Evolutionary conservation across 2,797 vertebrate genomes (phyloP), one percentile per base, ranked within the genome.

Genomic region (Argyrosomus regius): DNA sequence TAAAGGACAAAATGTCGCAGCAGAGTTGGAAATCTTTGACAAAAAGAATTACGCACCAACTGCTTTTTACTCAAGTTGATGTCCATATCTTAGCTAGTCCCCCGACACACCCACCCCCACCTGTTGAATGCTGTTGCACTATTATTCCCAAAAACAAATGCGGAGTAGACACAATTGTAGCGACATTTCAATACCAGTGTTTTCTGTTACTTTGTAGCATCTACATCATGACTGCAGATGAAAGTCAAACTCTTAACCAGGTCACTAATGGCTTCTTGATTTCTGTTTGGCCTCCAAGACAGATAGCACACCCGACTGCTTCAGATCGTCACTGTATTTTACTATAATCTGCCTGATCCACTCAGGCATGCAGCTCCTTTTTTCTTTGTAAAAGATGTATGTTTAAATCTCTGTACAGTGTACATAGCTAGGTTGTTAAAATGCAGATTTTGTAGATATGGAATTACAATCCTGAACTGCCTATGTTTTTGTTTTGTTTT

Each of bases 391-490:
- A 96, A 90, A 96, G 94, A 95, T 97, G 94, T 97, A 96, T 96
- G 93, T 96, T 95, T 74, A 88, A 83, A 95, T 93, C 84, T 95
- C 94, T 97, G 96, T 97, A 97, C 95, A 96, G 92, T 98, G 97
- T 98, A 98, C 91, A 98, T 97, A 97, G 70, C 73, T 88, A 92
- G 88, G 94, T 92, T 96, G 93, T 96, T 97, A 91, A 93, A 95
- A 94, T 96, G 92, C 92, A 93, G 94, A 94, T 96, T 97, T 97
- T 98, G 96, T 97, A 97, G 96, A 97, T 97, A 97, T 91, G 94
- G 92, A 94, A 96, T 94, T 94, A 92, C 93, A 94, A 94, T 94
- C 93, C 93, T 93, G 84, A 87, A 93, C 95, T 75, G 93, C 95
- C 95, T 95, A 8, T 95, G 72, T 72, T 50, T 75, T 72, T 62